These are phyloP conservation scores for Maniola jurtina DNA, from an alignment of 1,140 invertebrate genomes.

Conservation along the genomic window DNA sequence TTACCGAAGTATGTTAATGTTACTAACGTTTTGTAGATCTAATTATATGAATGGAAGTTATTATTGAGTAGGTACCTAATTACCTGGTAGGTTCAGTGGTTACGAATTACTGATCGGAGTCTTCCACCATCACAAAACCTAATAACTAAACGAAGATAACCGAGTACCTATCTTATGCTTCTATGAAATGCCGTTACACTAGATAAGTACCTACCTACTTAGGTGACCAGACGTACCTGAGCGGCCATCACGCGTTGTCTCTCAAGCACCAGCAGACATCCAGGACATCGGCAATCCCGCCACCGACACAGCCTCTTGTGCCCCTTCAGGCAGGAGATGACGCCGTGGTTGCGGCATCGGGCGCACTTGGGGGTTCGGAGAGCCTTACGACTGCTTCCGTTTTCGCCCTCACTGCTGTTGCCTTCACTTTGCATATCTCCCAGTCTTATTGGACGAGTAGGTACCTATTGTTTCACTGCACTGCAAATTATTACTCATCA, in stretches of 20 bases:
- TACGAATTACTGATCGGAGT: no score
- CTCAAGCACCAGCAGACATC: slow-evolving; percentile 92
- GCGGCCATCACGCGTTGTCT: slow-evolving; percentile 94
- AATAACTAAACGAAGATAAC: no score
- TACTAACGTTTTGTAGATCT: no score
- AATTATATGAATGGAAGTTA: no score
- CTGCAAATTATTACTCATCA: not conserved
- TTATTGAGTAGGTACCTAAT: no score
- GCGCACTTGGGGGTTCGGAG: slow-evolving; percentile 92
- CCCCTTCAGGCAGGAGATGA: slow-evolving; percentile 92
- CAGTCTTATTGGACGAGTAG: not conserved
- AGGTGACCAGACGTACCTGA: slow-evolving; percentile 78
- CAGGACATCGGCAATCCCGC: slow-evolving; percentile 90
- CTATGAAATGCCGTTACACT: not conserved
- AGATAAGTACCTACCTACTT: not conserved
- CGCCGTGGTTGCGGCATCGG: slow-evolving; percentile 92
- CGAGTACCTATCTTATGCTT: no score
- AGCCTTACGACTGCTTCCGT: slow-evolving; percentile 42
- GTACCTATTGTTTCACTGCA: not conserved
- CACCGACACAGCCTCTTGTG: slow-evolving; percentile 90
- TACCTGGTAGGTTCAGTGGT: no score
- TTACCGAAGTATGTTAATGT: no score
- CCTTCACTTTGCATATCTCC: slow-evolving; percentile 50
- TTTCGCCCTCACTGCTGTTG: slow-evolving; percentile 33
- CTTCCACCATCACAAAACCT: no score